phyloP scores from a whole-genome alignment of 2,888 invertebrate genomes.

The Anodontia alba region DNA sequence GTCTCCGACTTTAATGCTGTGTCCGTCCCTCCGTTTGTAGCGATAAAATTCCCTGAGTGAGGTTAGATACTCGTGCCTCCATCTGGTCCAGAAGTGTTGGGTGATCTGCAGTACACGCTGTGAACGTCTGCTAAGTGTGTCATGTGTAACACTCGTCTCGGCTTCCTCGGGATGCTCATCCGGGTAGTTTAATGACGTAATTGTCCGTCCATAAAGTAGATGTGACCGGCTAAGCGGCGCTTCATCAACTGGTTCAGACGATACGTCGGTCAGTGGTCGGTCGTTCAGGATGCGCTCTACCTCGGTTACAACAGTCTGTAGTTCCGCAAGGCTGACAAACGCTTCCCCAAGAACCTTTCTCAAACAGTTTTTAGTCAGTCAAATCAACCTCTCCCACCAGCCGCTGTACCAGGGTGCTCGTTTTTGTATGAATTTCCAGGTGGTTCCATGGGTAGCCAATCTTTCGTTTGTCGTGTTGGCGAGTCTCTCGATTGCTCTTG shows the following conservation, averaged over 20 bases:
- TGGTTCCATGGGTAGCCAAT: too few species aligned
- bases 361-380: too few species aligned
- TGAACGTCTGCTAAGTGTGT: background rate
- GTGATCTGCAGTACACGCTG: background rate
- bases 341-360: too few species aligned
- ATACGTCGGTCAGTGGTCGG: background rate
- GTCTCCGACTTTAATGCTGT: background rate
- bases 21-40: background rate
- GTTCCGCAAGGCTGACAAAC: too few species aligned
- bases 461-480: too few species aligned
- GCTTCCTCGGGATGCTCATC: background rate
- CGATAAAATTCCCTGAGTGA: too few species aligned
- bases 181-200: background rate
- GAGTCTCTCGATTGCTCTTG: too few species aligned
- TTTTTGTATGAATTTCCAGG: too few species aligned
- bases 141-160: background rate
- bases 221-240: background rate
- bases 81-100: slow-evolving; percentile 5
- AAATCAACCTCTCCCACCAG: too few species aligned
- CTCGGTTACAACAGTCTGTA: too few species aligned
- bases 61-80: background rate
- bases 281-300: slow-evolving; percentile 8
- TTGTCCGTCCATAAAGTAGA: background rate
- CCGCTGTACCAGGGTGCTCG: slow-evolving; percentile 5
- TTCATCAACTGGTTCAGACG: background rate